Conservation (phyloP, 2,888 invertebrate species). For the Thecocarcelia acutangulata region DNA sequence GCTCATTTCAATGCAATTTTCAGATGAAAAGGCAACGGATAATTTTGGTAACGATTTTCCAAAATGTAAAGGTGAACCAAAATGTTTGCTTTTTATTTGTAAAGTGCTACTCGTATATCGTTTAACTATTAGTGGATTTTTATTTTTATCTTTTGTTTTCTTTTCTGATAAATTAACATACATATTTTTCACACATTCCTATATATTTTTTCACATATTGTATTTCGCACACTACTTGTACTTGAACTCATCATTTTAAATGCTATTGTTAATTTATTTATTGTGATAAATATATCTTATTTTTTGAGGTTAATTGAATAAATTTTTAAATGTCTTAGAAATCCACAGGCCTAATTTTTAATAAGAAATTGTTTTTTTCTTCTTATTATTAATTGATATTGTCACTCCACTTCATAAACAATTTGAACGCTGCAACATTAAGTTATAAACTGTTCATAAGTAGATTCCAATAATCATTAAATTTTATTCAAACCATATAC, state of each 20-base stretch:
- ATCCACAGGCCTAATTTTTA: slow-evolving; percentile 11
- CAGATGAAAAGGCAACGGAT: no score
- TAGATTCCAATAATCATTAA: slow-evolving; percentile 3
- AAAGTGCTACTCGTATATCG: no score
- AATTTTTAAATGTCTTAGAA: background rate
- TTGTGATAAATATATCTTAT: background rate
- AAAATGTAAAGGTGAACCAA: no score
- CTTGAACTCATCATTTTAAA: slow-evolving; percentile 6
- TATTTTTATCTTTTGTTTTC: no score
- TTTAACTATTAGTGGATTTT: no score
- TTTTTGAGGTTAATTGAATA: slow-evolving; percentile 39
- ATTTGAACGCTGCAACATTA: background rate
- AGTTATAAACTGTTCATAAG: background rate
- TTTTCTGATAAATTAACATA: no score
- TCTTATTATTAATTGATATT: slow-evolving; percentile 13
- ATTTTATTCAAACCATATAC: slow-evolving; percentile 9
- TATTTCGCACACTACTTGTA: background rate
- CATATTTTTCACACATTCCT: no score
- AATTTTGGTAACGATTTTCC: no score
- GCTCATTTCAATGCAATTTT: no score
- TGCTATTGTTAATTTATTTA: slow-evolving; percentile 17
- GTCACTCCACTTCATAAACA: slow-evolving; percentile 33
- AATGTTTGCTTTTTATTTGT: no score
- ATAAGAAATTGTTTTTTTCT: slow-evolving; percentile 10
- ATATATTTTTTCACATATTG: background rate